Base-by-base conservation (phyloP, 30 jellyfish, hydroid and myxozoan species). In the Calvadosia cruxmelitensis region DNA sequence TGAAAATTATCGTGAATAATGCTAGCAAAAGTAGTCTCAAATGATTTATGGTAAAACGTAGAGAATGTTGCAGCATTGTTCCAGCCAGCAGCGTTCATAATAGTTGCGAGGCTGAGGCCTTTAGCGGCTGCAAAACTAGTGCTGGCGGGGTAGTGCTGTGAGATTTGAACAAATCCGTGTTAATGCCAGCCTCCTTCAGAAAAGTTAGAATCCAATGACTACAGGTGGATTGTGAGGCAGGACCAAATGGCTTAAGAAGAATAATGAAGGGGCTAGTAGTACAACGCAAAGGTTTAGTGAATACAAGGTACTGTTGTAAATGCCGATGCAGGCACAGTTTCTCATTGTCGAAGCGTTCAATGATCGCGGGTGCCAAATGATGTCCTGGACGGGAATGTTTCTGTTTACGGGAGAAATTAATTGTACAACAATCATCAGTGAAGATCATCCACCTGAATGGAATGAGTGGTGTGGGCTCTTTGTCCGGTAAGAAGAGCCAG, bases 401-500 rank as follows among this genome's bases (percentile, higher is more conserved):
- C 20, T 42, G 57, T 42, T 42, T 42, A 42, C 20, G 10, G 20
- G 57, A 42, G 20, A 5, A 42, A 10, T 5, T 5, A 5, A 42
- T 42, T 5, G 57, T 42, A 42, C 57, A 42, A 10, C 20, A 20
- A 20, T 42, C 20, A 42, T 42, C 57, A 5, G 20, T 20, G 20
- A 42, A 42, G 10, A 42, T 42, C 57, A 20, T 42, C 57, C 57
- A 5, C 20, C 57, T 5, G 10, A 42, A 42, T 42, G 10, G 57
- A 42, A 42, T 42, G 57, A 20, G 20, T 20, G 20, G 84, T 64
- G 26, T 74, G 84, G 68, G 75, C 57, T 7, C 78, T 29, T 49
- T 74, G 84, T 61, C 84, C 78, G 7, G 84, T 74, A 1, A 51
- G 35, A 24, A 74, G 48, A 29, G 78, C 78, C 27, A 64, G 35